Evolutionary conservation across 1,140 invertebrate species (phyloP), one percentile per base, ranked within the genome.

Genomic region (Lordiphosa clarofinis): DNA sequence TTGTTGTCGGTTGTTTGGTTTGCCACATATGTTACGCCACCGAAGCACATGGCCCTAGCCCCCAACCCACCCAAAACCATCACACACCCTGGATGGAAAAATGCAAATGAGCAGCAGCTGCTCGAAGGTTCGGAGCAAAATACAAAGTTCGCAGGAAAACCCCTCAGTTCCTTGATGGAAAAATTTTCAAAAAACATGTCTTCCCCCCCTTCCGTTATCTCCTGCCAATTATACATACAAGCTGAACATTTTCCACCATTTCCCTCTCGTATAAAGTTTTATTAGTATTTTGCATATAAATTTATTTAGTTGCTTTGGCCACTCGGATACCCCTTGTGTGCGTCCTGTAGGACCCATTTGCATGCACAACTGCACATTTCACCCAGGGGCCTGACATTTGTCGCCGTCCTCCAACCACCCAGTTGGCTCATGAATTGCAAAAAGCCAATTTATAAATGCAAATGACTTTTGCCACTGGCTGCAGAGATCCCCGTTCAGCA

Each of bases 401-500:
- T 47, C 52, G 43, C 66, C 55, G 50, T 42, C 8, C 19, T 40
- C 7, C 37, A 33, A n/a, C 44, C 40, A 43, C 78, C 72, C 72
- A 76, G 72, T 84, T 78, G 67, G 64, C 79, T 78, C 73, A 84
- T 82, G 78, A 82, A 82, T 82, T 84, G 78, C 79, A 78, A 84
- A 84, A 79, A 86, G 79, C 78, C 78, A 84, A 84, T 84, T 84
- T 84, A 84, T 79, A 86, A 86, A 84, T 84, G 78, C 78, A 84
- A 84, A 84, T 86, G 70, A 73, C 65, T 86, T 84, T 78, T 74
- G 75, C 62, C 67, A 65, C 55, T 50, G 63, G 62, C 62, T 56
- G 67, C 63, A 58, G 48, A 4, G 67, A 70, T 73, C 74, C 64
- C 68, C 47, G 13, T 5, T 19, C 37, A 50, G 57, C 57, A 53